Conservation (phyloP, 1,140 invertebrate genomes). For the Phenacoccus solenopsis region DNA sequence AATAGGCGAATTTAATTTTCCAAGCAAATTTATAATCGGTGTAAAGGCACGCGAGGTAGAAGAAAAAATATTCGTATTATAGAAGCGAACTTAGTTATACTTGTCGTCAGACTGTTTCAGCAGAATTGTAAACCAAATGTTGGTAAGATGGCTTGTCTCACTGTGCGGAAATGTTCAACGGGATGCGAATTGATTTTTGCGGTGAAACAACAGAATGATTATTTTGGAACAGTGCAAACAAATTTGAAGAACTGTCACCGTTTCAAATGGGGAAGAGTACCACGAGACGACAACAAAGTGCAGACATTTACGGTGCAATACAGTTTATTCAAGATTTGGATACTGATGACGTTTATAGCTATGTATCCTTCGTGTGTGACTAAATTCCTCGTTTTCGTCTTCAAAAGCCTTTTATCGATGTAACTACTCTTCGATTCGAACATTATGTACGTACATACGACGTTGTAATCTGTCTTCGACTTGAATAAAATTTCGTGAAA, state of each 20-base stretch:
- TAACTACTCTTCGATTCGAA: too few relatives aligned
- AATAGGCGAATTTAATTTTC: too few relatives aligned
- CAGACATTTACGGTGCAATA: neutral
- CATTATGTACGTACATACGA: too few relatives aligned
- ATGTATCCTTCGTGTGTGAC: neutral
- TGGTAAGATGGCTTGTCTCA: neutral
- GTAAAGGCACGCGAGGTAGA: neutral
- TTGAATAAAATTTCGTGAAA: too few relatives aligned
- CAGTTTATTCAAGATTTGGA: conserved; percentile 8
- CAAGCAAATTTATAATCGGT: neutral
- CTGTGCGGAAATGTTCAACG: neutral
- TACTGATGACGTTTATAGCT: neutral
- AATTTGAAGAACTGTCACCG: conserved; percentile 4
- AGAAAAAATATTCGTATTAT: neutral
- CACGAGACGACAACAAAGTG: neutral
- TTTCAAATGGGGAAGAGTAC: neutral
- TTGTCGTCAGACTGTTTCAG: neutral
- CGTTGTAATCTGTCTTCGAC: too few relatives aligned
- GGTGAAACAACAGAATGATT: neutral
- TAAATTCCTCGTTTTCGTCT: neutral
- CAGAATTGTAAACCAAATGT: neutral
- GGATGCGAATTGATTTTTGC: conserved; percentile 4
- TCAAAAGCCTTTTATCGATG: neutral
- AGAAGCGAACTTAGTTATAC: neutral
- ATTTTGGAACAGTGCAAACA: neutral